A percentile compares a stretch with the other conserved stretches of the same genome.
Conservation (phyloP, 2,113 vertebrate genomes). For the Thomomys bottae region DNA sequence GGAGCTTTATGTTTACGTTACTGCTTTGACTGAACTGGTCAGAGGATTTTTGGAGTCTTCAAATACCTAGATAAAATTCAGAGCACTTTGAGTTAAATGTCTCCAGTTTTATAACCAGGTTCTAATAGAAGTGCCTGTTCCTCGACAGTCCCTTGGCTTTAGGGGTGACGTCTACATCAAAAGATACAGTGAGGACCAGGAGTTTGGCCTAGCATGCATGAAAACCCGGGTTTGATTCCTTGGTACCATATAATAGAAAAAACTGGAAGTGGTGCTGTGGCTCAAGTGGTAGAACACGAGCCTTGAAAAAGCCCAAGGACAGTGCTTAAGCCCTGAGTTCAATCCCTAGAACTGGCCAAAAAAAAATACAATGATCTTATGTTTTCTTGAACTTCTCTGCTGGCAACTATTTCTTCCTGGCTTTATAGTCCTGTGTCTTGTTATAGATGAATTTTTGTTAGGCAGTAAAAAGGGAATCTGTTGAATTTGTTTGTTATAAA, state of each 20-base stretch:
- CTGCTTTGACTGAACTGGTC: constrained; percentile 20
- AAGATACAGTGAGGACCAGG: neutral
- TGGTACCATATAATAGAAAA: too few species aligned
- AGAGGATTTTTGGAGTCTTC: neutral
- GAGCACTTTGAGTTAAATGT: neutral
- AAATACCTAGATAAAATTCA: constrained; percentile 14
- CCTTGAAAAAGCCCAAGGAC: too few species aligned
- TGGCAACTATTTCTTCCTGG: neutral
- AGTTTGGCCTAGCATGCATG: too few species aligned
- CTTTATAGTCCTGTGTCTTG: constrained; percentile 18
- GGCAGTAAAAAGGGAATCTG: neutral
- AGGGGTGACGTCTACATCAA: neutral
- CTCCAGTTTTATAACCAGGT: neutral
- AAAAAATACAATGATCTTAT: too few species aligned
- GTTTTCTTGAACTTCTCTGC: neutral
- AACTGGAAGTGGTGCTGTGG: too few species aligned
- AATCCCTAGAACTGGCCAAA: too few species aligned
- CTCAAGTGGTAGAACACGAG: too few species aligned
- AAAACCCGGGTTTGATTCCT: too few species aligned
- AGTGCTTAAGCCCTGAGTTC: too few species aligned
- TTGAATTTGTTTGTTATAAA: neutral
- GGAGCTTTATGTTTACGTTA: constrained; percentile 38
- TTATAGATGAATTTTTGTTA: neutral
- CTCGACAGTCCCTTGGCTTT: neutral
- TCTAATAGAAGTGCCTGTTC: neutral